phyloP scores from a whole-genome alignment of 2,797 vertebrate species.

The Hydrolagus colliei region DNA sequence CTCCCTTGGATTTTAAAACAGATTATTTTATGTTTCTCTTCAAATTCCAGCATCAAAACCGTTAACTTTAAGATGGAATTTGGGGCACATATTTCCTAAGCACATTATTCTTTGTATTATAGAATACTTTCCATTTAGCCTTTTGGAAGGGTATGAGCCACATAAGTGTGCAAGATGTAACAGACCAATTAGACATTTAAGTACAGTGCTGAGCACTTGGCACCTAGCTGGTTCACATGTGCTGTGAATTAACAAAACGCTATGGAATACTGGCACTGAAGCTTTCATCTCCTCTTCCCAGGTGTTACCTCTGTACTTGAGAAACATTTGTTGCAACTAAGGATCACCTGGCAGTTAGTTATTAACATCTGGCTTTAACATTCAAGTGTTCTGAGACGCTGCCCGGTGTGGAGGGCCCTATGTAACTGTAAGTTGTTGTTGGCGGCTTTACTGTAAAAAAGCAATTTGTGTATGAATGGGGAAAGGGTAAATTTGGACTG shows the following conservation, averaged over 20 bases:
- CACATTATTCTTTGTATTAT: neutral
- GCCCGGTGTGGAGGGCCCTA: too few species aligned
- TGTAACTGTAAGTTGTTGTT: too few species aligned
- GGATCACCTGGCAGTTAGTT: neutral
- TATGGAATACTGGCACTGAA: neutral
- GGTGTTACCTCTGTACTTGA: neutral
- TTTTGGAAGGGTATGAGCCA: neutral
- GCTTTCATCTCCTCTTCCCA: neutral
- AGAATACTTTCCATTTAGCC: neutral
- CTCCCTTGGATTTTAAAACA: too few species aligned
- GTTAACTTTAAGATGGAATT: too few species aligned
- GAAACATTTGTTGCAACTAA: neutral
- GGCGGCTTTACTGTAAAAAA: too few species aligned
- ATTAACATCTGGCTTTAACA: neutral
- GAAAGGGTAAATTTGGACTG: neutral
- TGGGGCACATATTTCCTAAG: neutral
- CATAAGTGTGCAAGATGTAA: neutral
- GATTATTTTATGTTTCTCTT: too few species aligned
- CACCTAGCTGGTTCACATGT: neutral
- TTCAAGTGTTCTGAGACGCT: too few species aligned
- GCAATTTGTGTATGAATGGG: too few species aligned
- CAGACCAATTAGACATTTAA: neutral
- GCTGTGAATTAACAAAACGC: neutral
- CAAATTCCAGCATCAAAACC: too few species aligned
- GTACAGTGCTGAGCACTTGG: neutral